Base-by-base conservation (phyloP, 2,888 invertebrate species). In the Amblyjoppa proteus region DNA sequence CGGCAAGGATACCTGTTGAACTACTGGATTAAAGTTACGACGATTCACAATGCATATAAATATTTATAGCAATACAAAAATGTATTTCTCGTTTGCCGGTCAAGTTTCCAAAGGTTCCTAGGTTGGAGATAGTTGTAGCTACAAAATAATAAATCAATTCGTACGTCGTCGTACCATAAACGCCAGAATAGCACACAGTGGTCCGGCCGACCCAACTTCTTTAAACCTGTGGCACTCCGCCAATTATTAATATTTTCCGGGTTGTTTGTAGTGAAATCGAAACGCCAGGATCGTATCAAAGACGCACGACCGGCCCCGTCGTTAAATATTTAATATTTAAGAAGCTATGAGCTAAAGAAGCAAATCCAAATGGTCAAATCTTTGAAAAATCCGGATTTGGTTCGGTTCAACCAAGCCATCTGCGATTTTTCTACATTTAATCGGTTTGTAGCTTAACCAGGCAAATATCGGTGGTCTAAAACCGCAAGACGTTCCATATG, bases 1-100 rank as follows among this genome's bases (percentile, higher is more conserved):
- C 34, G 49, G 38, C 70, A 70, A 61, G 69, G 61, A 81, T 49
- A 75, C 25, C 74, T 38, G 28, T 74, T 56, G 25, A 45, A 20
- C 11, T 66, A 68, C 66, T 68, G 56, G 31, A 71, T 64, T 71
- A 28, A 25, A 51, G 51, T 49, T 64, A 64, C 66, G 0, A 41
- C n/a, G 3, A 16, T 53, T 53, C 13, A 3, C 49, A 2, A 7
- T 45, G 1, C 3, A 41, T 3, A 28, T 38, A 13, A 13, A 61
- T 13, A 61, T 11, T 58, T 25, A 11, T 28, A 11, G 58, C 16
- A 11, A 41, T 11, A 41, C 9, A 2, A 11, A 41, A 49, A 49
- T 4, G 45, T 49, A 49, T 4, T 49, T 49, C 45, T 49, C 45
- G 4, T 49, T 45, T 45, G 4, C 45, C 4, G 16, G 13, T 49